Evolutionary conservation across 2,113 vertebrate species (phyloP).

Genomic region (Atlantisia rogersi): DNA sequence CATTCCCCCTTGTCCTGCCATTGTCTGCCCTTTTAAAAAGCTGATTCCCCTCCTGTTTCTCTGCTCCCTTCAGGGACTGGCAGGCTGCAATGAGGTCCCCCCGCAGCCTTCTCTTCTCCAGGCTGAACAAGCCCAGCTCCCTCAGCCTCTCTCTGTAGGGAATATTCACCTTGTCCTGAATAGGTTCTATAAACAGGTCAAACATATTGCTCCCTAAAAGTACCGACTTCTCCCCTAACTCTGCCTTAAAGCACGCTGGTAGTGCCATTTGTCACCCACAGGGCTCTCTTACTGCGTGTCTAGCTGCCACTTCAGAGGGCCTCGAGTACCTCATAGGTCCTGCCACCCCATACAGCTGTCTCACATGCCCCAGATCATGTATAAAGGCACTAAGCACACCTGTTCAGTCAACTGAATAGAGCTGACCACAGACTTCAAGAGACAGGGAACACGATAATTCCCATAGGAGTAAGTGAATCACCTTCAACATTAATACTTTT

Average conservation of each 20-base stretch:
- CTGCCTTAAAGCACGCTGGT: background rate
- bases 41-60: no score
- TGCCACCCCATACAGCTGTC: background rate
- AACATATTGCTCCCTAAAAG: background rate
- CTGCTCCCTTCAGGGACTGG: no score
- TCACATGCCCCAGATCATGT: background rate
- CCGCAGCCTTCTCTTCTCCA: no score
- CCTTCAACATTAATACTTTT: background rate
- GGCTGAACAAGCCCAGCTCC: no score
- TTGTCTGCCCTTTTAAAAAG: no score
- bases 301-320: background rate
- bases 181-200: background rate
- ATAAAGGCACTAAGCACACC: background rate
- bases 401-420: background rate
- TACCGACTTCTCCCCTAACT: background rate
- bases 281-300: rapidly evolving
- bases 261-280: background rate
- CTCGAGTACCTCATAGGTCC: background rate
- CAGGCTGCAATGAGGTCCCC: no score
- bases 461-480: background rate
- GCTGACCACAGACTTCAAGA: background rate
- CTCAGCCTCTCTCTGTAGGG: no score
- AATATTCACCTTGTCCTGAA: background rate
- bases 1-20: no score
- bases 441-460: background rate